A percentile compares a stretch with the other conserved stretches of the same genome.
These are phyloP conservation scores for Heterochromis multidens DNA, from an alignment of 2,113 vertebrate genomes.

Conservation along the genomic window DNA sequence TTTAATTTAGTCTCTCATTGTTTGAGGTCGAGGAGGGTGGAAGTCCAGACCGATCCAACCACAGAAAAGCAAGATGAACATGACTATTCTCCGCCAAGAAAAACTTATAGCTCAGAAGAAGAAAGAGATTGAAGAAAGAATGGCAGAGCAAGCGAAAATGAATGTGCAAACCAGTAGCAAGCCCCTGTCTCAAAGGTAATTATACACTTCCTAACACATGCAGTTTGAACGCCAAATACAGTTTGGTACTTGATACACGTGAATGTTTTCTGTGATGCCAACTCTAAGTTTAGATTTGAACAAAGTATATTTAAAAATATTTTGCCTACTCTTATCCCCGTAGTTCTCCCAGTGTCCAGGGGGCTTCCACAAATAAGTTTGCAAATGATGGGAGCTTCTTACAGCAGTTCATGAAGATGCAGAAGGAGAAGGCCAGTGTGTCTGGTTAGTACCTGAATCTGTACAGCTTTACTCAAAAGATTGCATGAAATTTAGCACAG, in stretches of 20 bases:
- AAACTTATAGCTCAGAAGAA: slow-evolving; percentile 96
- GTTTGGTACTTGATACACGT: background rate
- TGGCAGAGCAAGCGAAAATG: slow-evolving; percentile 85
- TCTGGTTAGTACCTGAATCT: slow-evolving; percentile 57
- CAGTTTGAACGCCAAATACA: background rate
- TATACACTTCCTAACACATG: background rate
- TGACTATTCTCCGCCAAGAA: slow-evolving; percentile 92
- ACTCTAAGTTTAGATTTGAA: background rate
- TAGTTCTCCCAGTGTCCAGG: slow-evolving; percentile 70
- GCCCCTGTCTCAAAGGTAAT: slow-evolving; percentile 65
- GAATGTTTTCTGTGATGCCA: background rate
- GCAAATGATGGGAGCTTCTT: slow-evolving; percentile 95
- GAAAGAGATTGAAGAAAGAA: slow-evolving; percentile 89
- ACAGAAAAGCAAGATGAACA: slow-evolving; percentile 85
- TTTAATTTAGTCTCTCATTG: background rate
- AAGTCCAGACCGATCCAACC: slow-evolving; percentile 78
- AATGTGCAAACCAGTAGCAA: slow-evolving; percentile 68
- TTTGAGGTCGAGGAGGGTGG: slow-evolving; percentile 81
- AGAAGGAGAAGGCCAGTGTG: slow-evolving; percentile 84
- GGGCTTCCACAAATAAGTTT: slow-evolving; percentile 86
- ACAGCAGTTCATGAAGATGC: slow-evolving; percentile 94
- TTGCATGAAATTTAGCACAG: background rate
- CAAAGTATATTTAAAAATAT: background rate
- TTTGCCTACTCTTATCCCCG: background rate
- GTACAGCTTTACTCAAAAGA: background rate